Percentiles rank a stretch among this genome's conserved stretches.
These are phyloP conservation scores for Enoplosus armatus DNA, from an alignment of 2,797 vertebrate genomes.

Conservation along the genomic window DNA sequence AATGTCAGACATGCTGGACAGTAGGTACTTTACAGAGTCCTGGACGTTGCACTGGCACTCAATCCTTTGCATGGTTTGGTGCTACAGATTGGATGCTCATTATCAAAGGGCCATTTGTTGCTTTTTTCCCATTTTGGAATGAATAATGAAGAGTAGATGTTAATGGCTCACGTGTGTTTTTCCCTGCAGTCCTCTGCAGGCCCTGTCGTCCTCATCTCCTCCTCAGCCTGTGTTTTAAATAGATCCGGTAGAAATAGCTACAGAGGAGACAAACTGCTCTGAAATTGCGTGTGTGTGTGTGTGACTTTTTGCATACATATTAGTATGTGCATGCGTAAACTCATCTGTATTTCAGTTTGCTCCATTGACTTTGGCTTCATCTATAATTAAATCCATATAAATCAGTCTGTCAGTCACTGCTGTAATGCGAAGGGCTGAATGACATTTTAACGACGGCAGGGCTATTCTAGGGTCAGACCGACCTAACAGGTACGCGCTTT, in stretches of 20 bases:
- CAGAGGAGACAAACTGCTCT: constrained; percentile 38
- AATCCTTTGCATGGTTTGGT: background rate
- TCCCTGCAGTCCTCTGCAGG: constrained; percentile 23
- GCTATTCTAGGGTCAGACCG: constrained; percentile 56
- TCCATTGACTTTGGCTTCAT: constrained; percentile 60
- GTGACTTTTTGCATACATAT: constrained; percentile 12
- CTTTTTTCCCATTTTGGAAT: constrained; percentile 2
- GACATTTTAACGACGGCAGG: constrained; percentile 58
- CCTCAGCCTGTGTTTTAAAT: constrained; percentile 36
- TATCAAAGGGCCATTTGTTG: constrained; percentile 26
- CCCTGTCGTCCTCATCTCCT: constrained; percentile 20
- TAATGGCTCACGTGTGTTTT: constrained; percentile 24
- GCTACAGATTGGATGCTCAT: constrained; percentile 11
- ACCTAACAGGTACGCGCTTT: constrained; percentile 52
- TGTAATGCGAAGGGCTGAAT: constrained; percentile 21
- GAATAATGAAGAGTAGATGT: constrained; percentile 34
- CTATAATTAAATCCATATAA: constrained; percentile 66
- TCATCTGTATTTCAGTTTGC: constrained; percentile 13
- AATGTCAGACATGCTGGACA: background rate
- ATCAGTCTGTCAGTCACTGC: constrained; percentile 56
- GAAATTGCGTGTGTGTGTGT: no score
- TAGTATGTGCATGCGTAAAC: constrained; percentile 26
- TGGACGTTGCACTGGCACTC: no score
- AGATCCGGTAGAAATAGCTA: constrained; percentile 41
- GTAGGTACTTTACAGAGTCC: background rate